Percentiles rank a stretch among this genome's conserved stretches.
Conservation (phyloP, 2,888 invertebrate species). For the Tanytarsus gracilentus region DNA sequence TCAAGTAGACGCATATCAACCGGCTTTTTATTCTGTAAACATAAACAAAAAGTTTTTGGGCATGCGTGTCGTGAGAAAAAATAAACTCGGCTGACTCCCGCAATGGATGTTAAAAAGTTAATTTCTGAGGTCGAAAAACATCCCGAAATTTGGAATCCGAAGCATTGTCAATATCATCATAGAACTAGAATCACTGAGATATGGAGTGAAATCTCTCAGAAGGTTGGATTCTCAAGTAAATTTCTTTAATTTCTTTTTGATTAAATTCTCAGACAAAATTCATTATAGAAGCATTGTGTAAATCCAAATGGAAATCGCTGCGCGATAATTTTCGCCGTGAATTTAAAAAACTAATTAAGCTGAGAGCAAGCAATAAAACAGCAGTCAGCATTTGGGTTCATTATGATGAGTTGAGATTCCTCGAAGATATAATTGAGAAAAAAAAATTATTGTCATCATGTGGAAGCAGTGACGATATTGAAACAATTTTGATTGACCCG, state of each 20-base stretch:
- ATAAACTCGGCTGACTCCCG: neutral
- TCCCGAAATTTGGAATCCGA: slow-evolving; percentile 12
- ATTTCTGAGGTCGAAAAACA: neutral
- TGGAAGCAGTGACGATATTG: neutral
- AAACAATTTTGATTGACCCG: neutral
- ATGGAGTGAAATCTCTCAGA: neutral
- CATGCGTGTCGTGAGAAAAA: neutral
- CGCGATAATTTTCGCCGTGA: slow-evolving; percentile 3
- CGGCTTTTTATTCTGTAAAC: neutral
- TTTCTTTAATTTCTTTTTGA: neutral
- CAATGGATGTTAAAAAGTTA: slow-evolving; percentile 9
- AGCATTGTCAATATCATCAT: neutral
- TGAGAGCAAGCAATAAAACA: neutral
- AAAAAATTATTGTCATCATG: neutral
- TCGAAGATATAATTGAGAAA: neutral
- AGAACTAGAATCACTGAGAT: neutral
- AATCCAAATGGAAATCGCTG: slow-evolving; percentile 11
- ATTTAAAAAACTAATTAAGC: neutral
- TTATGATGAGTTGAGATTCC: neutral
- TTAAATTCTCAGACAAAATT: neutral
- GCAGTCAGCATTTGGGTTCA: neutral
- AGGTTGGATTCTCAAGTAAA: slow-evolving; percentile 1
- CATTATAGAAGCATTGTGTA: neutral
- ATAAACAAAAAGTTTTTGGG: neutral
- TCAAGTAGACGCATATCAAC: neutral